A percentile compares a stretch with the other conserved stretches of the same genome.
phyloP scores from a whole-genome alignment of 2,113 vertebrate species.

The Erythrocercus mccallii region DNA sequence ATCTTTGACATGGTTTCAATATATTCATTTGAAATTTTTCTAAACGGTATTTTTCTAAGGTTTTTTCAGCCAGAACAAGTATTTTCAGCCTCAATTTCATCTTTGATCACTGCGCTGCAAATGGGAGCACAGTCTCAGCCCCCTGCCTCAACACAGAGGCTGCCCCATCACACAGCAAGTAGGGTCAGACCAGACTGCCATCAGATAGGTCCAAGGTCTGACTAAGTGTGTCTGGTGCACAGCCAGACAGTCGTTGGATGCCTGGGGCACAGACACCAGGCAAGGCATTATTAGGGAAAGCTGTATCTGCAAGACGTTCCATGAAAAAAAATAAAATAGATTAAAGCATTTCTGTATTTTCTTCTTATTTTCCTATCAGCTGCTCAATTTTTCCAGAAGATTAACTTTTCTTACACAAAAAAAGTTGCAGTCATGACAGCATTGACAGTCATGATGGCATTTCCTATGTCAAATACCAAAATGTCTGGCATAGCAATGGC shows the following conservation, averaged over 20 bases:
- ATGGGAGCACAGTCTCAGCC: not conserved
- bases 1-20: not conserved
- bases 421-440: not conserved
- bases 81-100: not conserved
- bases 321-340: not conserved
- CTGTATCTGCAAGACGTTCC: not conserved
- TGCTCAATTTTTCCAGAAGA: not conserved
- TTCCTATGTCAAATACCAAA: not conserved
- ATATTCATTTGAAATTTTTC: not conserved
- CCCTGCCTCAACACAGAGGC: accelerated
- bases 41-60: not conserved
- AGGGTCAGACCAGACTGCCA: accelerated
- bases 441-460: not conserved
- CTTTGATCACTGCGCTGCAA: not conserved
- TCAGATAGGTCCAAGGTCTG: too few relatives aligned
- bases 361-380: not conserved
- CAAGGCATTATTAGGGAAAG: not conserved
- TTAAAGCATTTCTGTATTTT: not conserved
- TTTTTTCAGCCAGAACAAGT: not conserved
- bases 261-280: not conserved
- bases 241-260: accelerated
- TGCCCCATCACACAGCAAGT: not conserved
- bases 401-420: not conserved
- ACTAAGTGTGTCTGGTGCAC: not conserved
- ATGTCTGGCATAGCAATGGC: not conserved